Percentiles rank a stretch among this genome's conserved stretches.
Conservation (phyloP, 2,797 vertebrate species). For the Choloepus didactylus region DNA sequence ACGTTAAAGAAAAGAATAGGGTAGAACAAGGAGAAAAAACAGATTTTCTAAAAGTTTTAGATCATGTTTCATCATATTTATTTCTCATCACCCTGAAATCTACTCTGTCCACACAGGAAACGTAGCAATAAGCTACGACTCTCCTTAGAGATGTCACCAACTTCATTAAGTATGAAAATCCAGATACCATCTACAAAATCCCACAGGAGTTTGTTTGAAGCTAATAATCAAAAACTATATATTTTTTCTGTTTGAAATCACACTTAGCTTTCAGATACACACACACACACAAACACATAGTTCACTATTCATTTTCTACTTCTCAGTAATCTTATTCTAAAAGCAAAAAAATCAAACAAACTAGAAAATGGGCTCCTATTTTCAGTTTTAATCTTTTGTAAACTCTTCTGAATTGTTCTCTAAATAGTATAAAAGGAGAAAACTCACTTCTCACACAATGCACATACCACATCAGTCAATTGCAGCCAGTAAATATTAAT, state of each 20-base stretch:
- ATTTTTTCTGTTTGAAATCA: not conserved
- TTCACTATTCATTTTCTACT: not conserved
- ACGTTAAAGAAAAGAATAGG: not conserved
- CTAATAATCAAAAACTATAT: not conserved
- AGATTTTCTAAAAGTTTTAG: not conserved
- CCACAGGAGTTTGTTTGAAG: not conserved
- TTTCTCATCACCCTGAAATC: not conserved
- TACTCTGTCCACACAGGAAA: not conserved
- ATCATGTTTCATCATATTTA: not conserved
- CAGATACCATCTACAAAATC: not conserved
- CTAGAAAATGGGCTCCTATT: not conserved
- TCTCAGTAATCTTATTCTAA: not conserved
- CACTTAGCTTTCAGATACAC: constrained; percentile 32
- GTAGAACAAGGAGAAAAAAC: not conserved
- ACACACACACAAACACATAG: not conserved
- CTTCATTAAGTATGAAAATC: constrained; percentile 14
- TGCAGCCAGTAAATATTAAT: not conserved
- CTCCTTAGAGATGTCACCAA: not conserved
- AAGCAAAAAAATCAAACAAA: not conserved
- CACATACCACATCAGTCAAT: not conserved
- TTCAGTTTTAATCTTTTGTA: not conserved
- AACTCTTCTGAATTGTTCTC: not conserved
- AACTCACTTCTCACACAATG: not conserved
- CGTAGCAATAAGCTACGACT: not conserved
- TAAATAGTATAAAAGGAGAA: not conserved